Evolutionary conservation across 1,140 invertebrate species (phyloP), one percentile per base, ranked within the genome.

Genomic region (Drosophila repletoides): DNA sequence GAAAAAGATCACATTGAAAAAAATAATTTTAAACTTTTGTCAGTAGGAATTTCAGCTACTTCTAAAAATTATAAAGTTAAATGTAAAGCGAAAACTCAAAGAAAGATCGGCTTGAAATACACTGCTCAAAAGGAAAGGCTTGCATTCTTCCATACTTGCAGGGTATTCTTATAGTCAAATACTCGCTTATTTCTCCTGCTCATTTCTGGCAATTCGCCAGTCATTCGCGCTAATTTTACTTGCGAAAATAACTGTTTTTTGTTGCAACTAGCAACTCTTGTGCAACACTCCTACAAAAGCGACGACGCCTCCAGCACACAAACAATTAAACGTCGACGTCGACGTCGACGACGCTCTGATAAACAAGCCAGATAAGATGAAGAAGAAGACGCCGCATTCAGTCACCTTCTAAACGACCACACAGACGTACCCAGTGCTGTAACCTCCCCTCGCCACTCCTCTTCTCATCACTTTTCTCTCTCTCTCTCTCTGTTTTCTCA

Each of bases 321-420:
- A 80, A 84, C 79, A 84, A 84, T 84, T 84, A 84, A 84, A 84
- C 63, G 55, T 86, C 66, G 69, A n/a, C 77, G 71, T 38, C 64
- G 55, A 43, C 52, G 55, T 17, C 53, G 46, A 28, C 67, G 60
- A 51, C 41, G 52, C 60, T 64, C 46, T 60, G 79, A 84, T 84
- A 79, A 84, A 84, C 79, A 84, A 84, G 80, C 33, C 63, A 84
- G 79, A 86, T 84, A 84, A 22, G 40, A 40, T 33, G 48, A 5
- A 24, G 41, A 22, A 38, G 56, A 46, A 53, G 66, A 60, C 59
- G 55, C 15, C 33, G 40, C 24, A 17, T 21, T 24, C 41, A 28
- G 53, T 48, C 45, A 48, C 45, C 45, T 48, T 17, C 26, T 31
- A n/a, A 48, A 72, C 72, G 77, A 84, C 79, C 77, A 84, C 77